Conservation (phyloP, 2,888 invertebrate genomes). For the Nematopogon swammerdamellus region DNA sequence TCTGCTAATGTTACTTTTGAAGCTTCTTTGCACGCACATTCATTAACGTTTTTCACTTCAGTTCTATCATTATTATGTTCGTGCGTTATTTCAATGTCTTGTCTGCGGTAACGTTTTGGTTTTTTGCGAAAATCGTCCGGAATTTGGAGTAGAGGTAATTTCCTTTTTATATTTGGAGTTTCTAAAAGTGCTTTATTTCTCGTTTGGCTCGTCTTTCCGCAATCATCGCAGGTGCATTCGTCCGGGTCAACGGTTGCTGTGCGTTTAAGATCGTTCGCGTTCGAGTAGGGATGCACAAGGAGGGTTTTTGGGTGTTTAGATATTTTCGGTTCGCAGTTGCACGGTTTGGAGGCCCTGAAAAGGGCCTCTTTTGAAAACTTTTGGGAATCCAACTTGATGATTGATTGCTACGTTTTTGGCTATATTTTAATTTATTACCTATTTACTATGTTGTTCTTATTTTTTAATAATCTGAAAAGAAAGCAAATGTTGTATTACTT, state of each 20-base stretch:
- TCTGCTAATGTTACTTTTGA: no score
- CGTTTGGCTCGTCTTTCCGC: background rate
- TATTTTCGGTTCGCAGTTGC: background rate
- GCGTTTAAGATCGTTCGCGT: background rate
- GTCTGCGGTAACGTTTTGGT: background rate
- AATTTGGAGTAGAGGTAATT: background rate
- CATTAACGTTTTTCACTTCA: no score
- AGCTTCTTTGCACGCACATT: no score
- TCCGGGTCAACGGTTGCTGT: background rate
- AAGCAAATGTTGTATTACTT: no score
- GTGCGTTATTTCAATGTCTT: no score
- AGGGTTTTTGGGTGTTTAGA: background rate
- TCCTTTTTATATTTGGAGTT: background rate
- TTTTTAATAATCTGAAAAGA: no score
- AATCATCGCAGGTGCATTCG: background rate
- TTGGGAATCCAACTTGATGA: background rate
- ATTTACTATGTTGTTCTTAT: no score
- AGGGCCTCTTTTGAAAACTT: background rate
- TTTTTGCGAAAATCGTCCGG: background rate
- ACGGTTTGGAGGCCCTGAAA: background rate
- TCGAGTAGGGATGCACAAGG: background rate
- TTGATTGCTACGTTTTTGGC: background rate
- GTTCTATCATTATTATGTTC: no score
- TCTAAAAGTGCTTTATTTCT: background rate
- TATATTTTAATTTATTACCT: no score